phyloP scores from a whole-genome alignment of 1,140 invertebrate species.

The Hycleus cichorii region DNA sequence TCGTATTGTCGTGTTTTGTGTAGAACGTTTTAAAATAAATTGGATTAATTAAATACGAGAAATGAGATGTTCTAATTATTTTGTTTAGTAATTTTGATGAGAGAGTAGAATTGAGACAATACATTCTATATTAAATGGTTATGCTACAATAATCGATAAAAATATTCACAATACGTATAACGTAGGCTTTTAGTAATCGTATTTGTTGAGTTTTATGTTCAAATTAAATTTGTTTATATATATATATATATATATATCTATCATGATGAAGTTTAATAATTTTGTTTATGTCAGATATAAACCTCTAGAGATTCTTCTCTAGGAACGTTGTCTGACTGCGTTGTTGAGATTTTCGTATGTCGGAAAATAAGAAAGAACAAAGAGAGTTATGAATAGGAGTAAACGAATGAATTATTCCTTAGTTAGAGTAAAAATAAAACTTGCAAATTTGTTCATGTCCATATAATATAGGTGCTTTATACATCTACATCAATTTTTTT shows the following conservation, averaged over 20 bases:
- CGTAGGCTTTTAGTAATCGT: no score
- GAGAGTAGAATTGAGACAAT: no score
- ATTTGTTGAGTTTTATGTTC: not conserved
- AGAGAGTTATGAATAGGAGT: no score
- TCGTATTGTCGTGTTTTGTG: no score
- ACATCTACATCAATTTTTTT: conserved; percentile 15
- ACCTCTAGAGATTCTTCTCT: conserved; percentile 1
- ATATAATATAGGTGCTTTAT: conserved; percentile 8
- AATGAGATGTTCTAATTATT: no score
- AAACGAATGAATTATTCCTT: conserved; percentile 5
- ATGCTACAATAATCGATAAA: no score
- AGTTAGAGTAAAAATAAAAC: conserved; percentile 12
- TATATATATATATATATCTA: conserved; percentile 4
- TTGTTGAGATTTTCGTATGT: not conserved
- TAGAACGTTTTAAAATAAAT: no score
- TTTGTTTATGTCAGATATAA: conserved; percentile 5
- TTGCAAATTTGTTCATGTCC: conserved; percentile 12
- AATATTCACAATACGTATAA: no score
- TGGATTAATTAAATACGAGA: no score
- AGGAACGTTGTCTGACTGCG: not conserved
- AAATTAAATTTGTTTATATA: conserved; percentile 12
- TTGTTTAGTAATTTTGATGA: no score
- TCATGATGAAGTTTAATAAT: conserved; percentile 14
- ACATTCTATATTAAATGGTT: no score
- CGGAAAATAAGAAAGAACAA: no score